phyloP scores from a whole-genome alignment of 64 coral and sea anemone genomes.

The Hydrozoanthus tunicans region DNA sequence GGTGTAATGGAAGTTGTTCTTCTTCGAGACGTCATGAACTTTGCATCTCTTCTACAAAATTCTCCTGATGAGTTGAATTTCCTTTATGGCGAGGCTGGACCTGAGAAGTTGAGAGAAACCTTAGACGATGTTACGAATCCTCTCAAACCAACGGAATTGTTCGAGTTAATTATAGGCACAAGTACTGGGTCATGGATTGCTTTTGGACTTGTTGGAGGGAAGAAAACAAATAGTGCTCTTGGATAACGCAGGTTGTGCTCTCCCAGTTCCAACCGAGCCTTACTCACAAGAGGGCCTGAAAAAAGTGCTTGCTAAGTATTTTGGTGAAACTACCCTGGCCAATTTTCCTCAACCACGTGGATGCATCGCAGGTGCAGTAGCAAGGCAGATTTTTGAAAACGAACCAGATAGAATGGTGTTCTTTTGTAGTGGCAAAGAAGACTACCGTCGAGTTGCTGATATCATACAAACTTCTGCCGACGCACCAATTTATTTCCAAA shows the following conservation, averaged over 20 bases:
- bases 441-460: slow-evolving; percentile 29
- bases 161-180: slow-evolving; percentile 43
- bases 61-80: background rate
- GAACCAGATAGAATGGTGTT: slow-evolving; percentile 7
- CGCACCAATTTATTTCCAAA: slow-evolving; percentile 54
- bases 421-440: slow-evolving; percentile 41
- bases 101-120: no score
- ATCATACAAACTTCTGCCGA: slow-evolving; percentile 46
- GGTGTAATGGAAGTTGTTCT: slow-evolving; percentile 39
- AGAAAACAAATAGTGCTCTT: background rate
- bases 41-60: slow-evolving; percentile 2
- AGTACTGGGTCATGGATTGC: slow-evolving; percentile 30
- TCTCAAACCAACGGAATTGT: background rate
- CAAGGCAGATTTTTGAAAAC: background rate
- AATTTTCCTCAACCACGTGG: slow-evolving; percentile 17
- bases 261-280: slow-evolving; percentile 24
- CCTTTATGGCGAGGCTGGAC: background rate
- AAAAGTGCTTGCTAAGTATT: background rate
- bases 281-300: slow-evolving; percentile 47
- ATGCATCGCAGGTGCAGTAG: slow-evolving; percentile 56
- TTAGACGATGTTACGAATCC: no score
- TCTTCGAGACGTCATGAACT: slow-evolving; percentile 24
- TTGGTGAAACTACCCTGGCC: slow-evolving; percentile 25
- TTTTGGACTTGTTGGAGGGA: slow-evolving; percentile 40
- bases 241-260: slow-evolving; percentile 3